Evolutionary conservation across 2,113 vertebrate species (phyloP).

Genomic region (Kryptolebias marmoratus): DNA sequence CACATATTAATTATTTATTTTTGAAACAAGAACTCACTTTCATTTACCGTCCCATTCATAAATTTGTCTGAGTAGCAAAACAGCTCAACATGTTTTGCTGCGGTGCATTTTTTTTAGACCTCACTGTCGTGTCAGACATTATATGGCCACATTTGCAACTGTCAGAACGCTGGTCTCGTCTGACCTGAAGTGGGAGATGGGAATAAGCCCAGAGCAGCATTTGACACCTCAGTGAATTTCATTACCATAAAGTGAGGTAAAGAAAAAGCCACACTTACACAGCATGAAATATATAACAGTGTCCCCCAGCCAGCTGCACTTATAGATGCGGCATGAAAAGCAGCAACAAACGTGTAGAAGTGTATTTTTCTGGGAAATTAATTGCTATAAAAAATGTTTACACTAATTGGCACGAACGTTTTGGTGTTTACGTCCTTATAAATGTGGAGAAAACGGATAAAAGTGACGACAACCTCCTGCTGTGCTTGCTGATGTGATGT

Average conservation of each 20-base stretch:
- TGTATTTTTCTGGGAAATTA: conserved; percentile 34
- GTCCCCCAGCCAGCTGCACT: conserved; percentile 50
- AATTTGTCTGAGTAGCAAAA: conserved; percentile 4
- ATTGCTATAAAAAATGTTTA: conserved; percentile 31
- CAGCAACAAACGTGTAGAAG: conserved; percentile 27
- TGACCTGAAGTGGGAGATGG: conserved; percentile 62
- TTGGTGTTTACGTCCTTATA: conserved; percentile 25
- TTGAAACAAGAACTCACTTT: conserved; percentile 21
- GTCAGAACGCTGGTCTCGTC: conserved; percentile 58
- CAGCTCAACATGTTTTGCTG: conserved; percentile 38
- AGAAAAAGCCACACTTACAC: conserved; percentile 62
- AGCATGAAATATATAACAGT: conserved; percentile 65
- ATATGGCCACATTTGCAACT: conserved; percentile 56
- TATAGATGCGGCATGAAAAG: conserved; percentile 24
- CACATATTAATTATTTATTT: conserved; percentile 27
- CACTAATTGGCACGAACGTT: conserved; percentile 22
- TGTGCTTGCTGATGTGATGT: conserved; percentile 11
- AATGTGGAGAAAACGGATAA: conserved; percentile 23
- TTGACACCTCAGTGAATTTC: conserved; percentile 73
- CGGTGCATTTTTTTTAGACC: conserved; percentile 34
- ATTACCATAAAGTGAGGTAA: conserved; percentile 66
- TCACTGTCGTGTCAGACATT: conserved; percentile 61
- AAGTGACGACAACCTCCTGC: conserved; percentile 32
- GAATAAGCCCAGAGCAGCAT: conserved; percentile 67
- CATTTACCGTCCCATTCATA: conserved; percentile 4